phyloP scores from a whole-genome alignment of 2,113 vertebrate species.

The Mola mola region DNA sequence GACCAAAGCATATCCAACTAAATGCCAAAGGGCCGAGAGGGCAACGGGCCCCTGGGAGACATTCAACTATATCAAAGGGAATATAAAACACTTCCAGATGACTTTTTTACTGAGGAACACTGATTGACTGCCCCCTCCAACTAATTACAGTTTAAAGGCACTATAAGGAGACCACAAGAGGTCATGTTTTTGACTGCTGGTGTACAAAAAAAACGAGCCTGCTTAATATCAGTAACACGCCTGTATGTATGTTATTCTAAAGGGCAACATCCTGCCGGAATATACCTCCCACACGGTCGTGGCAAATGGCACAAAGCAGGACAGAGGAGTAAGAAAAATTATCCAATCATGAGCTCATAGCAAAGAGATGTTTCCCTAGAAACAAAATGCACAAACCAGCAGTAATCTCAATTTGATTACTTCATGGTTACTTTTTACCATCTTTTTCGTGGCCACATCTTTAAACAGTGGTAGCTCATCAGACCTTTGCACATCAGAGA shows the following conservation, averaged over 20 bases:
- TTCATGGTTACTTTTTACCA: too few relatives aligned
- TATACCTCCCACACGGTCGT: too few relatives aligned
- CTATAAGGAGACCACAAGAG: background rate
- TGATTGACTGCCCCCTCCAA: conserved; percentile 11
- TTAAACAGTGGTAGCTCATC: too few relatives aligned
- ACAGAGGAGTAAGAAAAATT: background rate
- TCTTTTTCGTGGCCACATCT: too few relatives aligned
- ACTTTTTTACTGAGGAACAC: conserved; percentile 25
- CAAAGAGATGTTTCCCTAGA: conserved; percentile 4
- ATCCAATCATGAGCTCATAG: conserved; percentile 4
- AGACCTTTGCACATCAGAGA: too few relatives aligned
- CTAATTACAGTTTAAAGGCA: conserved; percentile 25
- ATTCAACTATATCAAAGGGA: conserved; percentile 28
- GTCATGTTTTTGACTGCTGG: conserved; percentile 14
- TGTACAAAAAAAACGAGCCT: conserved; percentile 9
- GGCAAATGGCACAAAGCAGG: background rate
- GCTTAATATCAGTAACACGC: conserved; percentile 7
- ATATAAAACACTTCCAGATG: conserved; percentile 29
- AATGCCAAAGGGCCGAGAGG: conserved; percentile 41
- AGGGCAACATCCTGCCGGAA: conserved; percentile 12
- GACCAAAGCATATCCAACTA: conserved; percentile 9
- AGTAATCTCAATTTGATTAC: conserved; percentile 22
- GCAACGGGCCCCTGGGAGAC: background rate
- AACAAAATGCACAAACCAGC: conserved; percentile 11
- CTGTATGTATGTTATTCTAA: conserved; percentile 12